Base-by-base conservation (phyloP, 2,113 vertebrate species). In the Eurystomus gularis region DNA sequence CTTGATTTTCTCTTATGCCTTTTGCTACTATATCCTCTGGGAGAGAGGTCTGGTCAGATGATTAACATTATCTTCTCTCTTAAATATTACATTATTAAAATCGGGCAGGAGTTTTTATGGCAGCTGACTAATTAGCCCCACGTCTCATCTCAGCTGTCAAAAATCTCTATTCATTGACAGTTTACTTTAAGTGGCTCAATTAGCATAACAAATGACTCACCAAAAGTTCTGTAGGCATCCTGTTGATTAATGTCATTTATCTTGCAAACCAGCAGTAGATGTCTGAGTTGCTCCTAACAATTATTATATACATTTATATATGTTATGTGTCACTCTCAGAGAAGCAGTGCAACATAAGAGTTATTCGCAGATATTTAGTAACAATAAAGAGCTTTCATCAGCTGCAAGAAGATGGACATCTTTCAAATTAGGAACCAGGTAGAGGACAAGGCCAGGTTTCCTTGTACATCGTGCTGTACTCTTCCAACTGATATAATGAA, bases 161-260 rank as follows among this genome's bases (percentile, higher is more conserved):
- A 97, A 97, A 97, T 96, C 95, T 95, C 77, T 70, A 62, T 95
- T 96, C 97, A 96, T 93, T 98, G 98, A 97, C 97, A 97, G 97
- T 97, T 98, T 98, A 97, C 96, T 98, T 98, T 98, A 98, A 98
- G 97, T 98, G 97, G 97, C 92, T 98, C 97, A 98, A 98, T 98
- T 98, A 98, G 97, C 98, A 98, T 98, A 98, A 98, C 97, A 98
- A 98, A 98, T 97, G 97, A 97, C 97, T 98, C 97, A 94, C 97
- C 98, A 97, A 98, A 98, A 98, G 97, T 98, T 98, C 98, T 98
- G 98, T 98, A 98, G 98, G 98, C 98, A 98, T 98, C 97, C 94
- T 97, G 97, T 98, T 98, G 98, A 98, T 98, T 98, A 98, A 98
- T 97, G 98, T 97, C 97, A 98, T 98, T 98, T 98, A 98, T 98